Base-by-base conservation (phyloP, 2,888 invertebrate species). In the Vandiemenella viatica region DNA sequence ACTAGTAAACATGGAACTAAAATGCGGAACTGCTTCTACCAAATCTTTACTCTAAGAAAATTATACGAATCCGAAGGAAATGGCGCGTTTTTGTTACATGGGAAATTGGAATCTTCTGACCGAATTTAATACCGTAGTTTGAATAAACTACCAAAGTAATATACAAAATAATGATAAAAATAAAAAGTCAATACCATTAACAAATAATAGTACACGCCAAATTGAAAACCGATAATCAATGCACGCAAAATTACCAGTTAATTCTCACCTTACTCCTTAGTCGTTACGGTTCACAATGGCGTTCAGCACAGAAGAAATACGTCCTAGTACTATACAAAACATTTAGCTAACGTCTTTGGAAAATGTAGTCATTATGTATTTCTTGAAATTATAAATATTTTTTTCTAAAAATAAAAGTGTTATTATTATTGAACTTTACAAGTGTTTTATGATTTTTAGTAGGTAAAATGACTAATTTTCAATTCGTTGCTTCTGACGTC, bases 221-320 rank as follows among this genome's bases (percentile, higher is more conserved):
- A 69, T 64, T 61, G 62, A 63, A 62, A 65, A 72, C 68, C 69
- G 69, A 72, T 69, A 67, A 67, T 65, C 69, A 79, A 80, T 79
- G 75, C 75, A 74, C 66, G 71, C 70, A 75, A 77, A 75, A 79
- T 75, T 74, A 70, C 65, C 67, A 70, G 81, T 79, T 79, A 74
- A 69, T 73, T 75, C 74, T 75, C 70, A 69, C 71, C 70, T 70
- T 68, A 67, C 65, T 62, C 62, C 65, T 70, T 74, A 79, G 81
- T 80, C 80, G 79, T 79, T 83, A 81, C 75, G 79, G 82, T 73
- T 77, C 80, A 82, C 81, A 83, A 83, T 83, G 82, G 82, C 82
- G 82, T 82, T 79, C 49, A 17, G 49, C 51, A 38, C 38, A 20
- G 21, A 42, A 21, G 42, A 20, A 13, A 16, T 16, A 38, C 8